Conservation (phyloP, 1,140 invertebrate genomes). For the Yoshiicerus persimilis region DNA sequence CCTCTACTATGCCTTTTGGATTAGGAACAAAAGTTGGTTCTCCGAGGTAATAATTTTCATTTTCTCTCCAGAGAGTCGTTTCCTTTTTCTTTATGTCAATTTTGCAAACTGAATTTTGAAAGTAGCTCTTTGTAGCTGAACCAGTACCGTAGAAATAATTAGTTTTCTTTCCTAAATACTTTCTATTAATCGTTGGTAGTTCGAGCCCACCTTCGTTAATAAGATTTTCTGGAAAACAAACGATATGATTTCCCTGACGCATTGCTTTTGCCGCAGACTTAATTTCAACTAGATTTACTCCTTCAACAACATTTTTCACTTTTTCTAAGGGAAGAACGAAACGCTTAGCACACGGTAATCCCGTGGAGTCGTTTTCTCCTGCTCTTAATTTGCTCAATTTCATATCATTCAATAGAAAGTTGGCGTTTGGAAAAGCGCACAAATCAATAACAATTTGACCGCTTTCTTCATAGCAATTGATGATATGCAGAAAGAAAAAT, state of each 20-base stretch:
- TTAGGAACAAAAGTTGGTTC: conserved; percentile 53
- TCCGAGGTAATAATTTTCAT: conserved; percentile 45
- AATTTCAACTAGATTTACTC: conserved; percentile 35
- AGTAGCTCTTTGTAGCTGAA: not conserved
- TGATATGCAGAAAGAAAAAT: conserved; percentile 60
- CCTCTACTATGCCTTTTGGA: conserved; percentile 49
- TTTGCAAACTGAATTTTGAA: conserved; percentile 51
- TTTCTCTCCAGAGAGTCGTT: conserved; percentile 51
- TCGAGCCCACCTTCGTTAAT: conserved; percentile 46
- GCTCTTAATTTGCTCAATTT: not conserved
- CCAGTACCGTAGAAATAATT: conserved; percentile 54
- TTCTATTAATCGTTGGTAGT: conserved; percentile 54
- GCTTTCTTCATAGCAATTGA: conserved; percentile 61
- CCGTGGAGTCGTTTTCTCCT: conserved; percentile 41
- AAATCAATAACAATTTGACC: conserved; percentile 50
- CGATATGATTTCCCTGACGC: conserved; percentile 43
- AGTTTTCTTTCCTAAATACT: conserved; percentile 53
- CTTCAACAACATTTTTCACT: conserved; percentile 29
- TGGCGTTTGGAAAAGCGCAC: conserved; percentile 21
- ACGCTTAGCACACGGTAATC: conserved; percentile 47
- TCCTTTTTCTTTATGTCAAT: conserved; percentile 52
- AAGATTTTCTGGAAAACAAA: conserved; percentile 43
- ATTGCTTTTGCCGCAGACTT: conserved; percentile 52
- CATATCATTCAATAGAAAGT: conserved; percentile 43
- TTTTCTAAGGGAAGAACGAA: conserved; percentile 51